These are phyloP conservation scores for Sabellastarte sp. DNA, from an alignment of 2,888 invertebrate genomes.

Conservation along the genomic window DNA sequence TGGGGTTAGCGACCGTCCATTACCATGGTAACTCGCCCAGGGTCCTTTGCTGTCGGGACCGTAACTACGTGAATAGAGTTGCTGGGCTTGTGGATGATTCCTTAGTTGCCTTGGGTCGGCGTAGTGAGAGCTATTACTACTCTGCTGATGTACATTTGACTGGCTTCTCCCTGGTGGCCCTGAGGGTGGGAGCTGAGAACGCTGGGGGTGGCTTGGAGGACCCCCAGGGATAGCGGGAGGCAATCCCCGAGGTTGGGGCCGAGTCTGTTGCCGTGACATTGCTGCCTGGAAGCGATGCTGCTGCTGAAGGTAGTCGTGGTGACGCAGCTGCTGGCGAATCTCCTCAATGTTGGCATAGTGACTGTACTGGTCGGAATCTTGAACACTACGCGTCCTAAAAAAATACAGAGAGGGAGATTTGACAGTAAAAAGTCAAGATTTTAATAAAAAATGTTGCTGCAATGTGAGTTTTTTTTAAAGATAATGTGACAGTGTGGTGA, in stretches of 20 bases:
- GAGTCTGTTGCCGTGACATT: no score
- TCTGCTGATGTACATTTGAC: no score
- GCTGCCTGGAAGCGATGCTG: conserved; percentile 9
- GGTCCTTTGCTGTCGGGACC: neutral
- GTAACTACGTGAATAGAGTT: neutral
- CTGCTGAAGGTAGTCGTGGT: conserved; percentile 18
- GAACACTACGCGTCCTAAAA: no score
- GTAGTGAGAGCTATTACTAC: neutral
- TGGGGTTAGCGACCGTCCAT: neutral
- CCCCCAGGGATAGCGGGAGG: no score
- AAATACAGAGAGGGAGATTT: no score
- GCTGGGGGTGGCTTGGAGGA: conserved; percentile 9
- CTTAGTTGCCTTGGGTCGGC: neutral
- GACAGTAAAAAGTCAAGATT: no score
- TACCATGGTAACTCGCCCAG: neutral
- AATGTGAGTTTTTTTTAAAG: neutral
- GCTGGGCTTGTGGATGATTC: neutral
- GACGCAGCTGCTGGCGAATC: conserved; percentile 70
- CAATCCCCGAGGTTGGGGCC: no score
- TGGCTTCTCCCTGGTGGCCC: neutral
- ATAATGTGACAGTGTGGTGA: no score
- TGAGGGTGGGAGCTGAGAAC: neutral
- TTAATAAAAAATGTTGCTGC: no score
- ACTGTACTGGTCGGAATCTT: conserved; percentile 57
- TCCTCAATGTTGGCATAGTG: conserved; percentile 86